Base-by-base conservation (phyloP, 1,140 invertebrate genomes). In the Microplitis mediator region DNA sequence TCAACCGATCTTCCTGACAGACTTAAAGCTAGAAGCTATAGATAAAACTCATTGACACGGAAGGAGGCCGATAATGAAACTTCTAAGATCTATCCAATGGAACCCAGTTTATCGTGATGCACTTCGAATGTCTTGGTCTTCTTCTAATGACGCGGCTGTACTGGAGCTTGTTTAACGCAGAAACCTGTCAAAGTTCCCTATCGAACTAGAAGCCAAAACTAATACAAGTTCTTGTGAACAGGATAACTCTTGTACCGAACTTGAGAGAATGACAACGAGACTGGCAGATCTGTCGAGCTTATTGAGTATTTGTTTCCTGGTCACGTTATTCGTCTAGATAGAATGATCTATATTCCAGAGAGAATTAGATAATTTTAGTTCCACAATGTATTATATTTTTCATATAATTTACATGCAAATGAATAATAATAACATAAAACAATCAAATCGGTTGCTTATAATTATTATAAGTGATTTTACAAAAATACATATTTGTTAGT, bases 51-150 rank as follows among this genome's bases (percentile, higher is more conserved):
- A 36, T 45, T 64, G 62, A 64, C 62, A 64, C 14, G 62, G 36
- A 64, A 64, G 62, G n/a, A 50, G 14, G 36, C 23, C 62, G 62
- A 64, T 64, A 64, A 64, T 64, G 62, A 64, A 64, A 64, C 62
- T 64, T 36, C 39, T 23, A 64, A 64, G 62, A 50, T 64, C 39
- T 50, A 23, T 16, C 58, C 36, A 39, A 63, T 16, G 23, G n/a
- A 11, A 50, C 23, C 13, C 35, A 50, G 62, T 64, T 64, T 50
- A 64, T 64, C 62, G 39, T 35, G 62, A 64, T 64, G 62, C 36
- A 64, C 9, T 50, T 64, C 14, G 14, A 64, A 35, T 34, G 8
- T 35, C 32, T 64, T 4, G 13, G 35, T 64, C 36, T 23, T 50
- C 32, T 64, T 35, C 36, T 13, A 64, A 64, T 62, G 23, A 62